Base-by-base conservation (phyloP, 1,140 invertebrate genomes). In the Neodiprion virginianus region DNA sequence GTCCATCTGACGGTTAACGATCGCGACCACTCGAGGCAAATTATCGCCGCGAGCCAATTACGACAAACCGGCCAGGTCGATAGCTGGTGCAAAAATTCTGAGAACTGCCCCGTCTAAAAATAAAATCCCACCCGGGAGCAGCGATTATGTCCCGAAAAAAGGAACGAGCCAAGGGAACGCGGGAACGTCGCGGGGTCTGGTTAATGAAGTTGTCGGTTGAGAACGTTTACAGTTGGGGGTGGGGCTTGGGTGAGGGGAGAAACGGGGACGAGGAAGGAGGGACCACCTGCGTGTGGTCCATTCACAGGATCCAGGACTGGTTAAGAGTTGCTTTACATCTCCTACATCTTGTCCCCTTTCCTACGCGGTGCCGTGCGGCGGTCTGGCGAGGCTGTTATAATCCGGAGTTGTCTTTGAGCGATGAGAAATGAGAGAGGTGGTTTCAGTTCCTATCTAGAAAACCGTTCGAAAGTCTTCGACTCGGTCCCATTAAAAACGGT, bases 151-250 rank as follows among this genome's bases (percentile, higher is more conserved):
- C 82, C 83, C 81, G 79, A 85, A 85, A 87, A 83, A 77, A 72
- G 47, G 72, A 74, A 74, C 48, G 67, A 74, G 67, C 48, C 23
- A 67, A 65, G 12, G 69, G 76, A 74, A 40, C 72, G 71, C 74
- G 67, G 73, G 75, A 48, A 50, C 28, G 21, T 67, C 65, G 28
- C 10, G 80, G 76, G 77, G 80, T 72, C 77, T 81, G 82, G 82
- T 87, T 88, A 88, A 88, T 88, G 84, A 88, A 88, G 87, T 88
- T 87, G 87, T 88, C 86, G 84, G 84, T 85, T 86, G 80, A 85
- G 80, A 81, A 85, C 83, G 85, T 87, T 88, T 86, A 87, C 87
- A 86, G 86, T 85, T 86, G 86, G 82, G 82, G 82, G 71, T 77
- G 23, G 53, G 53, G 53, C 53, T 61, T 5, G 53, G 53, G 53